Evolutionary conservation across 2,888 invertebrate genomes (phyloP), one percentile per base, ranked within the genome.

Genomic region (Rhagium mordax): DNA sequence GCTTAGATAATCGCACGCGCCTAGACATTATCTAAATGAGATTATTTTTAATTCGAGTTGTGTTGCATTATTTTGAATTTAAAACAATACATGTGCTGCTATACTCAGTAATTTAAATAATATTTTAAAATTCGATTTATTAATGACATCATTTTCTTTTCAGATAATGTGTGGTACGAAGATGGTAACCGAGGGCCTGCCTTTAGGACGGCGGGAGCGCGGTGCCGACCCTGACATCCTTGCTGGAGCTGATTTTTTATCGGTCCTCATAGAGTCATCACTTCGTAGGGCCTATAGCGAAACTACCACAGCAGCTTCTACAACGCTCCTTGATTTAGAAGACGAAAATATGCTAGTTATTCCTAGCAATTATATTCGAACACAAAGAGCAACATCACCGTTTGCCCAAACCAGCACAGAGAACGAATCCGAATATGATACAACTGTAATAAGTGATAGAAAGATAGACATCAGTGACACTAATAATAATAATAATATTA

Each of bases 171-270:
- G 78, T 78, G 84, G 83, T 70, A 79, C 81, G 74, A 80, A 82
- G 78, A 81, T 85, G 83, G 82, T 80, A 75, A 81, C 85, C 84
- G 86, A 84, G 78, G 86, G 87, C 85, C 83, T 86, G 84, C 88
- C 88, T n/a, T 60, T 85, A 48, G 75, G 79, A 60, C 81, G 85
- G 81, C 84, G 79, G 84, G 86, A 86, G 84, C 86, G 84, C 86
- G 85, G 83, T 78, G 70, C 74, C 72, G 82, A 84, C 77, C 83
- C 86, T 76, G 91, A 90, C 81, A 84, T 89, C 75, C 84, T 89
- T 60, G 86, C 88, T 64, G 89, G 89, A 76, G 87, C 86, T 72
- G 89, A 88, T 78, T 89, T 89, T 81, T 84, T 89, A n/a, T 87
- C 87, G 57, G 84, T 89, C 62, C 85, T 89, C 78, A 86, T 88